Conservation (phyloP, 2,888 invertebrate genomes). For the Augochlorella aurata region DNA sequence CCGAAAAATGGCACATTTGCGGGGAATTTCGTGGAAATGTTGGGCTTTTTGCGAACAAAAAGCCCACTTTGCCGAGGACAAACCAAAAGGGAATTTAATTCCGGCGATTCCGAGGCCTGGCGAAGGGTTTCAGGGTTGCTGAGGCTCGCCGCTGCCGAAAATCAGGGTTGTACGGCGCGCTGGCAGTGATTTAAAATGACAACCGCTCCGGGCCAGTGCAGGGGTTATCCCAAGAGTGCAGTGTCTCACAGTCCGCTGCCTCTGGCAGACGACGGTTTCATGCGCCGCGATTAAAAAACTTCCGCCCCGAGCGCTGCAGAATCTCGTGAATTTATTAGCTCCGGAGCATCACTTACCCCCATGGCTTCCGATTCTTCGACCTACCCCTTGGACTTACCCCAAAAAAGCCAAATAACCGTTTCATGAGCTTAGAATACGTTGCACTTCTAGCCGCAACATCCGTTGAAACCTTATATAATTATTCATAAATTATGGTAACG, state of each 20-base stretch:
- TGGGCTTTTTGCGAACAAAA: constrained; percentile 12
- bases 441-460: no score
- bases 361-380: constrained; percentile 14
- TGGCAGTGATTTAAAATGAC: constrained; percentile 81
- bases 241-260: constrained; percentile 78
- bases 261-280: constrained; percentile 70
- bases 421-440: neutral
- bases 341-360: constrained; percentile 55
- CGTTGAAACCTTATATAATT: no score
- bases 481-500: no score
- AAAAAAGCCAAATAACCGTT: neutral
- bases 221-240: constrained; percentile 79
- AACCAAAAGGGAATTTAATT: constrained; percentile 76
- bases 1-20: neutral
- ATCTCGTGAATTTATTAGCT: constrained; percentile 79
- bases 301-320: constrained; percentile 77
- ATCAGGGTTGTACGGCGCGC: constrained; percentile 56
- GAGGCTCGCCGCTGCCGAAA: constrained; percentile 33
- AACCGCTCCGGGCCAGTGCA: constrained; percentile 75
- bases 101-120: constrained; percentile 66
- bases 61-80: constrained; percentile 43
- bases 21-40: constrained; percentile 18
- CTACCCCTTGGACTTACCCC: neutral
- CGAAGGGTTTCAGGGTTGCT: constrained; percentile 35
- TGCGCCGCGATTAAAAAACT: constrained; percentile 80